A percentile compares a stretch with the other conserved stretches of the same genome.
phyloP scores from a whole-genome alignment of 1,140 invertebrate genomes.

The Cherax quadricarinatus region DNA sequence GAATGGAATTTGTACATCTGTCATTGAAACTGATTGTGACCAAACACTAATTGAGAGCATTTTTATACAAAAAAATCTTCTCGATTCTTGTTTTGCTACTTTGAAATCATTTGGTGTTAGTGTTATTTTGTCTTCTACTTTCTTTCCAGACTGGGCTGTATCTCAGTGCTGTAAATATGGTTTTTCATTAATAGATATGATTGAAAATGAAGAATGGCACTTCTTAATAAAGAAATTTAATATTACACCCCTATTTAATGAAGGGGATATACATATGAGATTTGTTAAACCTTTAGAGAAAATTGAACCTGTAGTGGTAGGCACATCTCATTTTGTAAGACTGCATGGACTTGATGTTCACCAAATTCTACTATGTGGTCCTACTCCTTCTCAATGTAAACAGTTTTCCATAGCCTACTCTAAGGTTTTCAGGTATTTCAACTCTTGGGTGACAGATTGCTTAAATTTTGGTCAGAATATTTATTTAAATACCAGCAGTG shows the following conservation, averaged over 20 bases:
- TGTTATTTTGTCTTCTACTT: constrained; percentile 49
- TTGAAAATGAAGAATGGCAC: constrained; percentile 54
- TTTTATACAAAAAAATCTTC: constrained; percentile 6
- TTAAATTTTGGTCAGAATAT: constrained; percentile 22
- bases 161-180: constrained; percentile 51
- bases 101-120: constrained; percentile 22
- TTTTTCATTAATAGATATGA: constrained; percentile 49
- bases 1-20: constrained; percentile 15
- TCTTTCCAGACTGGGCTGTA: constrained; percentile 64
- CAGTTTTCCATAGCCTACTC: constrained; percentile 53
- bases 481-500: not conserved
- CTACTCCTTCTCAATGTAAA: constrained; percentile 47
- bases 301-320: constrained; percentile 42
- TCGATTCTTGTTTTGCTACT: constrained; percentile 18
- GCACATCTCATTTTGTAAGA: constrained; percentile 31
- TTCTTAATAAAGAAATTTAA: constrained; percentile 25
- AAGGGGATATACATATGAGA: constrained; percentile 11
- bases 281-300: constrained; percentile 24
- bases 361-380: constrained; percentile 61
- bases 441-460: constrained; percentile 50
- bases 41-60: constrained; percentile 35
- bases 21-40: constrained; percentile 18
- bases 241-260: constrained; percentile 14
- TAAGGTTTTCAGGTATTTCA: constrained; percentile 56
- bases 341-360: constrained; percentile 23